A percentile compares a stretch with the other conserved stretches of the same genome.
Evolutionary conservation across 1,140 invertebrate species (phyloP).

Genomic region (Leucophenga varia): DNA sequence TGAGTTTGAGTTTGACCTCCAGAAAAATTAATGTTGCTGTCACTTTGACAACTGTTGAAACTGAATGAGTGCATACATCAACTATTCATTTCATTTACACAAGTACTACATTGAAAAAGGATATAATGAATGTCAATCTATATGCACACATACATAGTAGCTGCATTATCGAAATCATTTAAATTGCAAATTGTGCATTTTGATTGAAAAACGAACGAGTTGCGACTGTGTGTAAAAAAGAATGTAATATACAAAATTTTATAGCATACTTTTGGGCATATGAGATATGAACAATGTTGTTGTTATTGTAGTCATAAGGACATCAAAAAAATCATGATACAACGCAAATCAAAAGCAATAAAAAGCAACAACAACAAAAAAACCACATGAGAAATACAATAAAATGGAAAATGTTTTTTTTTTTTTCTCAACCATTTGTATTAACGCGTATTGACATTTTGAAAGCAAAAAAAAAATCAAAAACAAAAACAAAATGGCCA

Average conservation of each 20-base stretch:
- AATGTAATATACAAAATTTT: no score
- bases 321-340: conserved; percentile 19
- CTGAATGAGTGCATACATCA: conserved; percentile 16
- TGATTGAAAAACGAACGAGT: conserved; percentile 29
- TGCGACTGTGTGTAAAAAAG: no score
- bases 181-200: conserved; percentile 44
- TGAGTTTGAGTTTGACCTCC: no score
- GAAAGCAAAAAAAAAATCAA: conserved; percentile 9
- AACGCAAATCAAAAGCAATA: conserved; percentile 3
- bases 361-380: conserved; percentile 9
- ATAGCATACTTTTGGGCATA: no score
- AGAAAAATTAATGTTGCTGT: neutral
- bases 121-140: conserved; percentile 7
- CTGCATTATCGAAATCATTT: conserved; percentile 45
- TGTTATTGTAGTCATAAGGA: no score
- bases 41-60: conserved; percentile 23
- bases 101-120: conserved; percentile 21
- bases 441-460: conserved; percentile 41
- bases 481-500: conserved; percentile 22
- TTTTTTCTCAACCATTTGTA: conserved; percentile 14
- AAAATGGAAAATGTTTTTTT: conserved; percentile 5
- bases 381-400: conserved; percentile 4
- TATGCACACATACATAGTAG: conserved; percentile 13
- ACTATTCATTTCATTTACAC: conserved; percentile 35
- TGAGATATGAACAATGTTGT: no score